Evolutionary conservation across 2,113 vertebrate genomes (phyloP), one percentile per base, ranked within the genome.

Genomic region (Prinia subflava): DNA sequence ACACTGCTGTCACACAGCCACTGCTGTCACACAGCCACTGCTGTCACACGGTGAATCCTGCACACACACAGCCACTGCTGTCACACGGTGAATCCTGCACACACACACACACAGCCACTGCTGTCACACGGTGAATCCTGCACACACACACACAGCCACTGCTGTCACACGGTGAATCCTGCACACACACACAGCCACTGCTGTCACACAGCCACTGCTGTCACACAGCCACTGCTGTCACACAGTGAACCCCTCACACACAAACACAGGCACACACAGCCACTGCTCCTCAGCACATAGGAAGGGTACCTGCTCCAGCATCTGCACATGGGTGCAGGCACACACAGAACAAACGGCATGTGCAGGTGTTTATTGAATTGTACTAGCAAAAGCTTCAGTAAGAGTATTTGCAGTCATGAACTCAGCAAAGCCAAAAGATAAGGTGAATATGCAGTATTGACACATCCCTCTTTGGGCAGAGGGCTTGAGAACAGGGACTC

Each of bases 281-380:
- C 22, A 0, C 6, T 52, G 41, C n/a, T 83, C 41, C 52, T 56
- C 4, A 9, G 35, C 35, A 44, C n/a, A 24, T 13, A 62, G 35
- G 14, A 44, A 22, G 2, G 6, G 18, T 4, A 6, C 42, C 28
- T 22, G 23, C 59, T 44, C 0, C 1, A 80, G n/a, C 83, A 64
- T 13, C 50, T 70, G 39, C 41, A 44, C 12, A 1, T 19, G 7
- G 6, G 1, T 46, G 41, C 63, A 79, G 71, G 20, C 53, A 83
- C 22, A 35, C 16, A 37, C 19, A 28, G 1, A 52, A 37, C 39
- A 74, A 78, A 33, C 18, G 22, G 27, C 25, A 10, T 1, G 22
- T 10, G 46, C 22, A 12, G 4, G 55, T 23, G n/a, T 16, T 84
- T 13, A 67, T 46, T 67, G 17, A 53, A 70, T 25, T 18, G 42